Base-by-base conservation (phyloP, 1,140 invertebrate species). In the Drosophila insularis region DNA sequence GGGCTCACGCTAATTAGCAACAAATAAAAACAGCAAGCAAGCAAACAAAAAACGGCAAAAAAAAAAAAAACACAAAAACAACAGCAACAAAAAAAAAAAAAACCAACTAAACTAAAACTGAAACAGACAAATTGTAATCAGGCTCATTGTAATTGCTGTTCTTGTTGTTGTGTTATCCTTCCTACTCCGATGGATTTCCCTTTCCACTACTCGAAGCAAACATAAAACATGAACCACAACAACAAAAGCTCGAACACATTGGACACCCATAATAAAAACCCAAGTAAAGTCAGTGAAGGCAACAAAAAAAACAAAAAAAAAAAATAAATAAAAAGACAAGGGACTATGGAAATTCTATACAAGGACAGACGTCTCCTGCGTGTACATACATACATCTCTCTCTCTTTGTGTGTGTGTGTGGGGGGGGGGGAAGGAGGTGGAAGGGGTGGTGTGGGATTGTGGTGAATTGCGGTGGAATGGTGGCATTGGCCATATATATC, bases 121-220 rank as follows among this genome's bases (percentile, higher is more conserved):
- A 67, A 17, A 68, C 61, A 77, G 60, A 76, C 72, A 76, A 76
- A 76, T 76, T 70, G 73, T 75, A 76, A 75, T 74, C 71, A 66
- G 71, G 31, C 60, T 59, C 19, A 62, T 59, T 65, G 63, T 56
- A 35, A 65, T 40, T 27, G 56, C 56, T n/a, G 32, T 59, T 59
- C 43, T 50, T 50, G 43, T 50, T 50, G 43, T 50, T 50, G 43
- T 50, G n/a, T 43, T 46, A 62, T 62, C 39, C 60, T 40, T 11
- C 21, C 60, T 27, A 2, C 27, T 58, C 55, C n/a, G 14, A 17
- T 27, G n/a, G 17, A 11, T 19, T 39, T n/a, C 59, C 59, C 37
- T 23, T 61, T 13, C 37, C 60, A 62, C 23, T 32, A 11, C 60
- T 27, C 21, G 11, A 27, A 61, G 19, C 32, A 40, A 37, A 35